These are phyloP conservation scores for Ecliptopera silaceata DNA, from an alignment of 2,888 invertebrate genomes.

Conservation along the genomic window DNA sequence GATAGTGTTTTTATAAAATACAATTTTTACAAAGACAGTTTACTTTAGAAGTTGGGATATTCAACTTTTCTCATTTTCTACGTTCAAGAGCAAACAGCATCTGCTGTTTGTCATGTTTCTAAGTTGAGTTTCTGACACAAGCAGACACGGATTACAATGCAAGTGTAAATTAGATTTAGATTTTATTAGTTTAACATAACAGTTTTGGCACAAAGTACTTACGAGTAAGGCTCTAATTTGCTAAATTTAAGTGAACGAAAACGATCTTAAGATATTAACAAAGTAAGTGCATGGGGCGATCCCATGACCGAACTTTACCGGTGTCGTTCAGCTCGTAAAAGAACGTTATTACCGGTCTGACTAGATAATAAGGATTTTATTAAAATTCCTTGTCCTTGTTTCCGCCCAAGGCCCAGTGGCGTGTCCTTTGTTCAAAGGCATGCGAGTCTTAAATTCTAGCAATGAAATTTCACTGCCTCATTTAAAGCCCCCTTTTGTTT, in stretches of 20 bases:
- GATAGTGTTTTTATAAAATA: constrained; percentile 7
- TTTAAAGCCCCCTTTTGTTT: constrained; percentile 55
- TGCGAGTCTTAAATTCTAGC: constrained; percentile 61
- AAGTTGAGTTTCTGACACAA: no score
- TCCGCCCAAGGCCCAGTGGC: constrained; percentile 58
- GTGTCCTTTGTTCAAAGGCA: constrained; percentile 68
- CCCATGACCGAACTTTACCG: constrained; percentile 59
- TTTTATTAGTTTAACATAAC: constrained; percentile 6
- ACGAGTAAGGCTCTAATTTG: no score
- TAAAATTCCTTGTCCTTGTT: constrained; percentile 80
- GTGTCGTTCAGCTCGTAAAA: constrained; percentile 71
- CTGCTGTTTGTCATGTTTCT: no score
- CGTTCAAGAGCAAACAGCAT: not conserved
- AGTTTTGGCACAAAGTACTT: no score
- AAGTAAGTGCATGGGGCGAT: constrained; percentile 64
- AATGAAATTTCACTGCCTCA: constrained; percentile 62
- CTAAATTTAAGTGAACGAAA: constrained; percentile 57
- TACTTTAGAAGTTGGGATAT: not conserved
- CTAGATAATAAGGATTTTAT: constrained; percentile 81
- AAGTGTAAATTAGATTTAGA: no score
- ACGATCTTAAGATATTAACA: constrained; percentile 61
- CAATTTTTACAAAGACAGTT: not conserved
- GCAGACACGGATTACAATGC: no score
- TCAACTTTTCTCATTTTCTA: constrained; percentile 14
- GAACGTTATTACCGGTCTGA: constrained; percentile 73